phyloP scores from a whole-genome alignment of 1,140 invertebrate genomes.

The Drosophila obscura region DNA sequence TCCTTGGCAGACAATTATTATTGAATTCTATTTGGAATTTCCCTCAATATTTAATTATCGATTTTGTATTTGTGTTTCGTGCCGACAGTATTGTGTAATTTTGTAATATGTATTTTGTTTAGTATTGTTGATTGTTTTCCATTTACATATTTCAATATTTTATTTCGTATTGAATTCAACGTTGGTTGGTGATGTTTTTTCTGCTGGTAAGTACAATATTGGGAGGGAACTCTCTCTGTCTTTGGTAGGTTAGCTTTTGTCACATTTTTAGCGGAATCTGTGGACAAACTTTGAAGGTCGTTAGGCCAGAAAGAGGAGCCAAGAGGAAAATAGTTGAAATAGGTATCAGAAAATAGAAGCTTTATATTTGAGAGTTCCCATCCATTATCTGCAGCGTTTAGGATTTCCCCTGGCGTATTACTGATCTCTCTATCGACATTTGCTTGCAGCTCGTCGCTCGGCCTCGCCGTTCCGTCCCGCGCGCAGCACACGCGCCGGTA shows the following conservation, averaged over 20 bases:
- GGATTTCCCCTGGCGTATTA: not conserved
- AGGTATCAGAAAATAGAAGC: too few species aligned
- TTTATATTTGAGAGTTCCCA: too few species aligned
- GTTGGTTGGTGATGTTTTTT: slow-evolving; percentile 60
- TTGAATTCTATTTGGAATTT: slow-evolving; percentile 26
- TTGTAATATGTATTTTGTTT: slow-evolving; percentile 64
- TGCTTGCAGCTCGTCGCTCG: slow-evolving; percentile 72
- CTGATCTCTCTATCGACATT: slow-evolving; percentile 9
- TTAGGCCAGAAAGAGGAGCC: too few species aligned
- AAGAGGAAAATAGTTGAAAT: too few species aligned
- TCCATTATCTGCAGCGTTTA: too few species aligned
- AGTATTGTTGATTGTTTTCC: slow-evolving; percentile 49
- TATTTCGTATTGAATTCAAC: slow-evolving; percentile 12
- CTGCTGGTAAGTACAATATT: slow-evolving; percentile 14
- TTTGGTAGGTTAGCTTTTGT: too few species aligned
- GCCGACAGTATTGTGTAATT: slow-evolving; percentile 75
- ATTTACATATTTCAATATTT: slow-evolving; percentile 11
- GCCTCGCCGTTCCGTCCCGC: slow-evolving; percentile 70
- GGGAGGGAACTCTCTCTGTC: too few species aligned
- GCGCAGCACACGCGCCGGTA: slow-evolving; percentile 68
- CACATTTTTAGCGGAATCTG: too few species aligned
- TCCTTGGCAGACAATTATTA: slow-evolving; percentile 23
- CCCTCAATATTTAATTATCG: not conserved
- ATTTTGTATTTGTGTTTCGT: slow-evolving; percentile 50
- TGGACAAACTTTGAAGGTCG: too few species aligned